These are phyloP conservation scores for Simalia tracyae DNA, from an alignment of 2,797 vertebrate species.

Conservation along the genomic window DNA sequence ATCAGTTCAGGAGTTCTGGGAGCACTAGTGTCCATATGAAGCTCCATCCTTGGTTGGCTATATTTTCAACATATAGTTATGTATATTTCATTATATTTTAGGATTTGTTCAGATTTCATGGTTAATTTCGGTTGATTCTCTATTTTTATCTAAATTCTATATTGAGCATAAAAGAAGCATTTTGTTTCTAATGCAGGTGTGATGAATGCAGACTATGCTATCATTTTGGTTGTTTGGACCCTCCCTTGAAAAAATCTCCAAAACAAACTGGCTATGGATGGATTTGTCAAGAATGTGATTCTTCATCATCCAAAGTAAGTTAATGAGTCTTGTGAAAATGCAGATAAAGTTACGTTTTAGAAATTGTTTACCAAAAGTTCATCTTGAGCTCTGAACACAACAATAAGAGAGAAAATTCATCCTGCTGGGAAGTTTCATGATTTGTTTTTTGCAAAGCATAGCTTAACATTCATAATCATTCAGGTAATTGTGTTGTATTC, in stretches of 20 bases:
- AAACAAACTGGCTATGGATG: slow-evolving; percentile 98
- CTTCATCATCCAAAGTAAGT: slow-evolving; percentile 94
- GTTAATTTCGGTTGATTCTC: not conserved
- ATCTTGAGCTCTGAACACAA: slow-evolving; percentile 20
- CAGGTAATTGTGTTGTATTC: not conserved
- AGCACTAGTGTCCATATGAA: not conserved
- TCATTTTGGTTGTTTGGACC: slow-evolving; percentile 97
- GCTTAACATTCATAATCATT: slow-evolving; percentile 2
- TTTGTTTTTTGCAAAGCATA: slow-evolving; percentile 37
- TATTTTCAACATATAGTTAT: not conserved
- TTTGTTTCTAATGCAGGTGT: slow-evolving; percentile 79
- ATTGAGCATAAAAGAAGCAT: not conserved
- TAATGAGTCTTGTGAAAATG: slow-evolving; percentile 39
- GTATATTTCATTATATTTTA: not conserved
- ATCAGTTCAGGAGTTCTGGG: not conserved
- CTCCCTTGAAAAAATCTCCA: slow-evolving; percentile 98
- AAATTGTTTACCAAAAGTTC: not conserved
- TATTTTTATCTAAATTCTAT: slow-evolving; percentile 15
- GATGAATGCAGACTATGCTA: slow-evolving; percentile 96
- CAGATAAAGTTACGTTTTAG: not conserved
- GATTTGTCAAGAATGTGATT: slow-evolving; percentile 99
- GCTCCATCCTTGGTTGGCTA: not conserved
- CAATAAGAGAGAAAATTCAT: not conserved
- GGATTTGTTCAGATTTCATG: not conserved
- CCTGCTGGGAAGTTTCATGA: not conserved